A percentile compares a stretch with the other conserved stretches of the same genome.
phyloP scores from a whole-genome alignment of 2,888 invertebrate species.

The Geophilus truncorum region DNA sequence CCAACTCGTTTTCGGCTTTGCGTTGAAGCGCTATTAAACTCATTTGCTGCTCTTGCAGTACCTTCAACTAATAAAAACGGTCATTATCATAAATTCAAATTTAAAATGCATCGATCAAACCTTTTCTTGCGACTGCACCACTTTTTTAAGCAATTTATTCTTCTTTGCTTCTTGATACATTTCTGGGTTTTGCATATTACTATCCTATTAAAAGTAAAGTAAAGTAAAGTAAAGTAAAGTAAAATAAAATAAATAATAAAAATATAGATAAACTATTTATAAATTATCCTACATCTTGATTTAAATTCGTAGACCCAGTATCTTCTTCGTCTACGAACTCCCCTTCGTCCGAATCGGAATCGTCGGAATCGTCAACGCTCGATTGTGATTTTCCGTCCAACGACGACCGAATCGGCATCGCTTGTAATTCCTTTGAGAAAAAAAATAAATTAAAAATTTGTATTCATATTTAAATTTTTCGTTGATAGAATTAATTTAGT shows the following conservation, averaged over 20 bases:
- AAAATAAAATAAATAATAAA: too few species aligned
- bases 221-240: too few species aligned
- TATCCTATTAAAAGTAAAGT: too few species aligned
- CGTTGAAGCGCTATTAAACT: neutral
- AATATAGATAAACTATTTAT: too few species aligned
- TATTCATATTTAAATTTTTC: too few species aligned
- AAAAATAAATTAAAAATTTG: neutral
- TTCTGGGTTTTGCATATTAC: neutral
- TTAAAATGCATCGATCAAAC: neutral
- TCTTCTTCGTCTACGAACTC: neutral
- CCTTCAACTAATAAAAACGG: neutral
- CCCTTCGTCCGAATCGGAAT: neutral
- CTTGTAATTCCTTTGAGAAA: neutral
- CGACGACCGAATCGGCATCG: neutral
- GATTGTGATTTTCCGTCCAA: neutral
- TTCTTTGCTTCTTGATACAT: neutral
- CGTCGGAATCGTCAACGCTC: neutral
- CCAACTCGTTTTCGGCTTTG: constrained; percentile 18
- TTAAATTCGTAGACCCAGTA: neutral
- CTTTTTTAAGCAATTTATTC: constrained; percentile 35
- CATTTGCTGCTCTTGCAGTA: constrained; percentile 10
- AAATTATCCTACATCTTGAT: neutral
- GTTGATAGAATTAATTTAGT: too few species aligned
- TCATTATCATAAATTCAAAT: neutral
- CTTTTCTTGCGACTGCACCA: constrained; percentile 36